Base-by-base conservation (phyloP, 1,140 invertebrate species). In the Platorchestia sp. region DNA sequence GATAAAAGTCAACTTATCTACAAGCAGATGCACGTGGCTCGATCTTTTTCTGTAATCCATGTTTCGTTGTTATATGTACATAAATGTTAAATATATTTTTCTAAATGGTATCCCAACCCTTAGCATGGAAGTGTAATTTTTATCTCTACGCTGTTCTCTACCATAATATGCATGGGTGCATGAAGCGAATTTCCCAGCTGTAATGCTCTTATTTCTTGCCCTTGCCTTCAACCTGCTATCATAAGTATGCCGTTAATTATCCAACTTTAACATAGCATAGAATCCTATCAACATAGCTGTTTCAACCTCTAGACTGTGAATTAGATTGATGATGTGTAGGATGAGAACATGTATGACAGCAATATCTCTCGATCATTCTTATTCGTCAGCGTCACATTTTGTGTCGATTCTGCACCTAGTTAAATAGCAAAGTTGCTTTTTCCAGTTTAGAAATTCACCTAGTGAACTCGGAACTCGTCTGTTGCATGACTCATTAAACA, bases 71-170 rank as follows among this genome's bases (percentile, higher is more conserved):
- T 93, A 93, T 47, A 47, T 93, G 91, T 93, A 93, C 45, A 93
- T 93, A 93, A 47, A 93, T 93, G 91, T 93, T 93, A n/a, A 93
- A 93, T 93, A 93, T 93, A 93, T 93, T 93, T 93, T 93, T 93
- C 91, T 93, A 93, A 93, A 93, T 93, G 91, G 91, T 93, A 40
- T 93, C 91, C 91, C 43, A 93, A n/a, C 91, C 45, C 91, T 93
- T 45, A 45, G 43, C 91, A 93, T 45, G 91, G 40, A 93, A 93
- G 43, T 47, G 36, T 7, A 93, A 93, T 93, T 45, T 45, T 93
- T 93, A 93, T 89, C 87, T 89, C 87, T 42, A 89, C 43, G 41
- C 10, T 0, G n/a, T 44, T 75, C 59, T 75, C 59, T 19, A 75
- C 27, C 59, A 75, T 36, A 75, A 75, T 75, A 75, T 51, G 47